phyloP scores from a whole-genome alignment of 2,113 vertebrate genomes.

The Rhinoderma darwinii region DNA sequence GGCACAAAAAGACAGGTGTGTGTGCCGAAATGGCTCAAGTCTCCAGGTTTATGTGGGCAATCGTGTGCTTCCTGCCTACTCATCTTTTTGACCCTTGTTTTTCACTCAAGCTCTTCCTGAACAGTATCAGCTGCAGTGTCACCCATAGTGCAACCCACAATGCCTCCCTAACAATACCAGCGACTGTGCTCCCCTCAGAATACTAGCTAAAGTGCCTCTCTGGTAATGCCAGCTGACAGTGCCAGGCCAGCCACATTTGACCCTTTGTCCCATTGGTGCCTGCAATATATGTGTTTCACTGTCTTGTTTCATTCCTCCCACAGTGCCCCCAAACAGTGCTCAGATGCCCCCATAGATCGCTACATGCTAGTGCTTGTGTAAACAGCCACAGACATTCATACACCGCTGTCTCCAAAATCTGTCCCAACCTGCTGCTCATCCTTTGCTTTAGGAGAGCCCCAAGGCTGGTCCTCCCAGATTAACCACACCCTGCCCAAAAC shows the following conservation, averaged over 20 bases:
- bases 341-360: neutral
- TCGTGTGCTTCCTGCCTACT: neutral
- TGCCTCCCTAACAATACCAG: neutral
- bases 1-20: no score
- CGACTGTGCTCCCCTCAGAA: neutral
- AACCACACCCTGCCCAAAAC: neutral
- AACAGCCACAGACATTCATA: neutral
- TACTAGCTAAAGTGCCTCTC: no score
- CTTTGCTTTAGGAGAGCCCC: neutral
- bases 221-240: no score
- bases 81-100: neutral
- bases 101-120: neutral
- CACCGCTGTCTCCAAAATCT: neutral
- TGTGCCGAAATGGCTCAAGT: no score
- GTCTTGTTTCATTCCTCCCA: neutral
- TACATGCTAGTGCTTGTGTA: neutral
- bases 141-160: no score
- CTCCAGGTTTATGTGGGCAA: no score
- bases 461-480: neutral
- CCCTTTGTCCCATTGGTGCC: neutral
- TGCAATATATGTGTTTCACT: neutral
- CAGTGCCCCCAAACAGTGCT: neutral
- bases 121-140: neutral
- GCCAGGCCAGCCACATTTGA: neutral
- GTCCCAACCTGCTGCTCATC: neutral